Evolutionary conservation across 1,140 invertebrate genomes (phyloP).

Genomic region (Piezodorus guildinii): DNA sequence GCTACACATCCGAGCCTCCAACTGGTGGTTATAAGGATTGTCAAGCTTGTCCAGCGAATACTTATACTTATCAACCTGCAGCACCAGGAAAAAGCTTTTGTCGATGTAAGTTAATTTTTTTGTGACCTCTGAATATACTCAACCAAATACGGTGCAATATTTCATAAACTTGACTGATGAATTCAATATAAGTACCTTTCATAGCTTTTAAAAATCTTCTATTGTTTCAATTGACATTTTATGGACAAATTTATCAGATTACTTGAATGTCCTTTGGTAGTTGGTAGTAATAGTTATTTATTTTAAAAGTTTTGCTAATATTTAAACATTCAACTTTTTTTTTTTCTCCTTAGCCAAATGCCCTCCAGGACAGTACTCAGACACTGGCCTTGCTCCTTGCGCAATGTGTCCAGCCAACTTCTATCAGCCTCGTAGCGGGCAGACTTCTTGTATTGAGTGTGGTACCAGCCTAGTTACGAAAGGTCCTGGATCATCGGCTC

Average conservation of each 20-base stretch:
- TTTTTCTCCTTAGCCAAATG: conserved; percentile 55
- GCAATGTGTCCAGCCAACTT: conserved; percentile 87
- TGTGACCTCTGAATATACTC: too few species aligned
- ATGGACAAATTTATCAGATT: too few species aligned
- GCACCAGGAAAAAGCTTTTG: conserved; percentile 74
- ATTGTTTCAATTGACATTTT: too few species aligned
- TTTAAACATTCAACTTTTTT: too few species aligned
- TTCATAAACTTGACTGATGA: too few species aligned
- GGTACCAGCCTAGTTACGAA: conserved; percentile 74
- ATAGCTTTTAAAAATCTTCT: too few species aligned
- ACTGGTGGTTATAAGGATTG: conserved; percentile 88
- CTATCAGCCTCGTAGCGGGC: conserved; percentile 73
- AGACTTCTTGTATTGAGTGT: conserved; percentile 76
- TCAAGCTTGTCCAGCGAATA: conserved; percentile 79
- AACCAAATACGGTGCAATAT: too few species aligned
- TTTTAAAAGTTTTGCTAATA: too few species aligned
- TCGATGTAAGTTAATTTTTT: conserved; percentile 40
- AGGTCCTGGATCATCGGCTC: conserved; percentile 54
- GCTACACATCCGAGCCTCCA: conserved; percentile 77
- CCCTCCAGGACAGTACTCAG: conserved; percentile 82
- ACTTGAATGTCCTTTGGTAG: too few species aligned
- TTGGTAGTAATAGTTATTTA: too few species aligned
- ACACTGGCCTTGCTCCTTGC: conserved; percentile 89
- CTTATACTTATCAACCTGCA: conserved; percentile 83
- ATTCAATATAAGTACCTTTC: too few species aligned